phyloP scores from a whole-genome alignment of 2,113 vertebrate species.

The Mesitornis unicolor region DNA sequence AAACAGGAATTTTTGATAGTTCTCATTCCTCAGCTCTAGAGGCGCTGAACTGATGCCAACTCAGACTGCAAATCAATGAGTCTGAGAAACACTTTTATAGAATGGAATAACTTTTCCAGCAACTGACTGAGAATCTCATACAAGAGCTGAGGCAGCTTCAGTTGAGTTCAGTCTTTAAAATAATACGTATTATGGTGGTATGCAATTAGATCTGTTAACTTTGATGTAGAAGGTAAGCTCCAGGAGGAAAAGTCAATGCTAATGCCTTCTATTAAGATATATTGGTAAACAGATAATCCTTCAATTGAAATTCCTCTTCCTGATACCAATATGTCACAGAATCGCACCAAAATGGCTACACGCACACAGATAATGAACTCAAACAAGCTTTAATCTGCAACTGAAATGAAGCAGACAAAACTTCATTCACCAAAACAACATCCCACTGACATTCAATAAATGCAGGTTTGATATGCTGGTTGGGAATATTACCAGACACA shows the following conservation, averaged over 20 bases:
- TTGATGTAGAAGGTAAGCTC: background rate
- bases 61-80: background rate
- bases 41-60: background rate
- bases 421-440: too few species aligned
- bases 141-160: background rate
- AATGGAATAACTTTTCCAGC: background rate
- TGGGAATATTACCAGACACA: too few species aligned
- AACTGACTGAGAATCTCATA: background rate
- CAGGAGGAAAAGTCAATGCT: background rate
- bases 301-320: slow-evolving; percentile 1
- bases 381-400: too few species aligned
- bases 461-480: too few species aligned
- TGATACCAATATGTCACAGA: too few species aligned
- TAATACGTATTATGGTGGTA: background rate
- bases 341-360: too few species aligned
- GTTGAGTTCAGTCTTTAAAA: background rate
- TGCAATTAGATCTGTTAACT: background rate
- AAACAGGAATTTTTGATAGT: background rate
- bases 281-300: background rate
- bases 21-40: background rate
- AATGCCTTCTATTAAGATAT: background rate
- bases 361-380: too few species aligned
- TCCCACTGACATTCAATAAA: too few species aligned
- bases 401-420: too few species aligned
- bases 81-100: background rate